Base-by-base conservation (phyloP, 2,888 invertebrate species). In the Polyommatus icarus region DNA sequence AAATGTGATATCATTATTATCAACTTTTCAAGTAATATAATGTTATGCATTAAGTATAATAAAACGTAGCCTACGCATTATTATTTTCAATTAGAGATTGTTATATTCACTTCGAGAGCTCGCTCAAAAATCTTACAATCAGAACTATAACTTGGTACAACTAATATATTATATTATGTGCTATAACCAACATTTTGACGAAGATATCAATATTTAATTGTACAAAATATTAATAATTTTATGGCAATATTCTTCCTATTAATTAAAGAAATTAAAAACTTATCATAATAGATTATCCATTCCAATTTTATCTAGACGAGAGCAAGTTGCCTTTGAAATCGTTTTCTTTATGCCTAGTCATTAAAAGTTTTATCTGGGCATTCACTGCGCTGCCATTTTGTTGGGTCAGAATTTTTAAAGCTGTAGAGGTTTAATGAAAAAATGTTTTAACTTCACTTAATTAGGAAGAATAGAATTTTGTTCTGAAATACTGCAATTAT, bases 341-440 rank as follows among this genome's bases (percentile, higher is more conserved):
- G 71, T 71, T 77, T 76, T 61, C 76, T 76, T 77, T 77, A 77
- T 77, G 77, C 71, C 46, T 67, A 32, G 71, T 77, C 77, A 71
- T 71, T 77, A 77, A 77, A 77, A 71, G 54, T 77, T 77, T 54
- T 71, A 71, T 71, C 50, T 50, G n/a, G 36, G 59, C n/a, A 61
- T 76, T 76, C 32, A 40, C 20, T 71, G 77, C 73, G 46, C 24
- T 40, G 24, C 20, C 46, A 73, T 73, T 73, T 46, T 73, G 73
- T 73, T 46, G 24, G 73, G 50, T 73, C 46, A 73, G 73, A 73
- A 72, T 50, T 73, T 73, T 73, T 73, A 15, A 73, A 73, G 40
- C 46, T 73, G 15, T 73, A 46, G 40, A 73, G 73, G 4, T 50
- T 24, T 40, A 73, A 73, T 46, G 73, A 73, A 73, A 46, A 73